Percentiles rank a stretch among this genome's conserved stretches.
Evolutionary conservation across 2,797 vertebrate species (phyloP).

Genomic region (Chloroceryle amazona): DNA sequence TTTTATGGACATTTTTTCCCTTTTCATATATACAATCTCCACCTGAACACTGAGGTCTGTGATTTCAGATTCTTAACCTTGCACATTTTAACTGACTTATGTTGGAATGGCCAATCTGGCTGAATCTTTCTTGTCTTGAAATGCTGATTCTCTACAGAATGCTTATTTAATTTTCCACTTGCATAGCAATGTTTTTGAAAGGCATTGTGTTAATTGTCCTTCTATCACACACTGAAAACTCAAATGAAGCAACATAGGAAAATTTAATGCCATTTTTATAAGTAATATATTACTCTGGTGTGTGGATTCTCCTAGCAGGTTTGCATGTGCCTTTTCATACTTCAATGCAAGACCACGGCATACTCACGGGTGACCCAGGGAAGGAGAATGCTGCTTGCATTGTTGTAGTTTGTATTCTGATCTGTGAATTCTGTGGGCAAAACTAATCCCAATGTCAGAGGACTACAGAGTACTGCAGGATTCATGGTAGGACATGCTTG

Average conservation of each 20-base stretch:
- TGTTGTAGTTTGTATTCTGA: not conserved
- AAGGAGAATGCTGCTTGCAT: not conserved
- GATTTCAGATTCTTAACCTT: not conserved
- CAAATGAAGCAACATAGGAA: not conserved
- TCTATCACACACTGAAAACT: not conserved
- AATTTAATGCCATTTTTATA: not conserved
- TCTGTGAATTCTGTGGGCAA: not conserved
- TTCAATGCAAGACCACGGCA: not conserved
- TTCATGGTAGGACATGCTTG: not conserved
- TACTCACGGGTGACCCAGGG: not conserved
- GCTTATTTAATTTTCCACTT: not conserved
- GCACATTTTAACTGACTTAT: not conserved
- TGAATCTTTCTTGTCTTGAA: not conserved
- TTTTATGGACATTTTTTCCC: not conserved
- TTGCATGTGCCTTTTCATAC: not conserved
- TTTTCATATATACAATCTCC: not conserved
- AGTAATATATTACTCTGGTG: fast-evolving
- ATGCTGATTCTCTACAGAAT: not conserved
- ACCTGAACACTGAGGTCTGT: not conserved
- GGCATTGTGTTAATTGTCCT: not conserved
- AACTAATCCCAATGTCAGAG: not conserved
- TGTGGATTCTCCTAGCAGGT: not conserved
- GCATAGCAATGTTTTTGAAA: not conserved
- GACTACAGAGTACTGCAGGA: not conserved
- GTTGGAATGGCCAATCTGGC: not conserved